A percentile compares a stretch with the other conserved stretches of the same genome.
phyloP scores from a whole-genome alignment of 2,113 vertebrate genomes.

The Callocephalon fimbriatum region DNA sequence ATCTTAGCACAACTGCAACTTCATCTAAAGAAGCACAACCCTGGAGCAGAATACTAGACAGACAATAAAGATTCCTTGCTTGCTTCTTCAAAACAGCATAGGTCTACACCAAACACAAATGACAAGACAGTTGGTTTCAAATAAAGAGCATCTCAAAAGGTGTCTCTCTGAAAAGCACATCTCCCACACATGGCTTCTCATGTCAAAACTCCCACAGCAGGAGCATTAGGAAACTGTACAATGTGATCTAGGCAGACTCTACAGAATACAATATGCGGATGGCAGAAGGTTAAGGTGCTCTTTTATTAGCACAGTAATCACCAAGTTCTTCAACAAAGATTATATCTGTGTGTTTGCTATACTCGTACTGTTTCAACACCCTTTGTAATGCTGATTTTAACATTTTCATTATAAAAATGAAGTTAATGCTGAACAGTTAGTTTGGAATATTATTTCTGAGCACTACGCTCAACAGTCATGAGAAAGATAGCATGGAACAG shows the following conservation, averaged over 20 bases:
- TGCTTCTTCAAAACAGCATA: not conserved
- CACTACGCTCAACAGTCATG: not conserved
- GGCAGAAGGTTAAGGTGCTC: not conserved
- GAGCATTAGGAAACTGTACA: not conserved
- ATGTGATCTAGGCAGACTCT: not conserved
- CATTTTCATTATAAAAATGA: not conserved
- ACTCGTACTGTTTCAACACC: not conserved
- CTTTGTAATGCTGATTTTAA: not conserved
- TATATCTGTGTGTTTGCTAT: not conserved
- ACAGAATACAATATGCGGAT: not conserved
- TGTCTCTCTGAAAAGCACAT: not conserved
- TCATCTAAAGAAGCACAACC: not conserved
- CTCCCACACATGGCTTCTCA: not conserved
- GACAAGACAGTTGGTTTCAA: not conserved
- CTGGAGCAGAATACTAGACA: not conserved
- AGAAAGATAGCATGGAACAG: not conserved
- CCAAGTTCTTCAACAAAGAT: not conserved
- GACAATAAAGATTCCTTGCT: not conserved
- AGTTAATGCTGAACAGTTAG: not conserved
- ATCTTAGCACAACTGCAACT: not conserved
- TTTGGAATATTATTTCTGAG: not conserved
- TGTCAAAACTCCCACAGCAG: not conserved
- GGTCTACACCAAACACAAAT: not conserved
- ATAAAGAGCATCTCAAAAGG: not conserved
- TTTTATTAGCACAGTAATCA: not conserved